Base-by-base conservation (phyloP, 2,888 invertebrate genomes). In the Ptychoptera albimana region DNA sequence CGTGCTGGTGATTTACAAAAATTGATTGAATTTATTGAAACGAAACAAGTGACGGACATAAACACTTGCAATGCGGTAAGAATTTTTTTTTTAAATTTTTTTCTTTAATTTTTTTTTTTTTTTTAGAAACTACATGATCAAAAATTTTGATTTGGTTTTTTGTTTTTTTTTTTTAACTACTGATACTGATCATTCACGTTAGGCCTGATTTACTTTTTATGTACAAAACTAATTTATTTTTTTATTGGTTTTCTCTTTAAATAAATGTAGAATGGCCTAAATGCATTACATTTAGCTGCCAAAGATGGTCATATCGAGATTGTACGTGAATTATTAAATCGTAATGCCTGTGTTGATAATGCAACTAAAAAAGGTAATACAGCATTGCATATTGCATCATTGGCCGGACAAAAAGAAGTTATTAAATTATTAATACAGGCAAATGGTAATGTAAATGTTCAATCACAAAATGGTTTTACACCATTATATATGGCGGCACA, bases 401-500 rank as follows among this genome's bases (percentile, higher is more conserved):
- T 98, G 67, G 97, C 97, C 47, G 97, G 97, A 0, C 96, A 97
- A 67, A 83, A 85, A 59, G 82, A 89, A 54, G 89, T 97, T 47
- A 93, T 94, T 44, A 81, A 81, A 58, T 77, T 94, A 57, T 75
- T 98, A 52, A 83, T 97, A 42, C 82, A 85, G 54, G 79, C 86
- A 57, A 86, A 87, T 54, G 96, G 96, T 54, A 83, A 87, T 58
- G 87, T 97, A 54, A 98, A 98, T 67, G 89, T 92, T 11, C 97
- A 97, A 64, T 91, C 91, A 1, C 82, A 91, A 52, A 94, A 91
- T 61, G 97, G 97, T 38, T 98, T 97, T 69, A 96, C 97, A 1
- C 97, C 97, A 1, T 72, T 98, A 38, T 97, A 97, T 64, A 97
- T 97, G 96, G 94, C 94, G 4, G 93, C 97, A 9, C 97, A 94